phyloP scores from a whole-genome alignment of 2,888 invertebrate genomes.

The Hirudinaria manillensis region DNA sequence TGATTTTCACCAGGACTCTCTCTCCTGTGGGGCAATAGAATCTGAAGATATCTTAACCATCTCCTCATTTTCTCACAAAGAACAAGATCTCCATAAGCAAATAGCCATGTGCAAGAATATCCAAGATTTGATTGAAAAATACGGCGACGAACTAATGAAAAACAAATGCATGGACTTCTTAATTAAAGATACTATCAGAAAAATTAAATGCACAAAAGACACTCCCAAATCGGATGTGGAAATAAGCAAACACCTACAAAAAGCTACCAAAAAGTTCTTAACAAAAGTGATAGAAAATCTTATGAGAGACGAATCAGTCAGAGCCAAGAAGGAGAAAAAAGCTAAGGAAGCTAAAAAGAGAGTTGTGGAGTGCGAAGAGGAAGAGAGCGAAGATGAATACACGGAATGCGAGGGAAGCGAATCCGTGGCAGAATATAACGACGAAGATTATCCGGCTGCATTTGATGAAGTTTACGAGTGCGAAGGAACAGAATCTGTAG shows the following conservation, averaged over 20 bases:
- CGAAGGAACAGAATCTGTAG: not conserved
- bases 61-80: not conserved
- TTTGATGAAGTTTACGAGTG: not conserved
- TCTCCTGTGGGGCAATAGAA: slow-evolving; percentile 23
- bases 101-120: slow-evolving; percentile 25
- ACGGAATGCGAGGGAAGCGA: not conserved
- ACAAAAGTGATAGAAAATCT: slow-evolving; percentile 26
- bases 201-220: slow-evolving; percentile 29
- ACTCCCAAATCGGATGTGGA: slow-evolving; percentile 24
- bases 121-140: slow-evolving; percentile 22
- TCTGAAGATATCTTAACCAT: slow-evolving; percentile 19
- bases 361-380: not conserved
- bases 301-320: not conserved
- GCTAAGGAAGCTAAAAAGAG: too few relatives aligned
- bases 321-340: too few relatives aligned
- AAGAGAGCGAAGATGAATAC: not conserved
- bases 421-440: too few relatives aligned
- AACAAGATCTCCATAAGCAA: not conserved
- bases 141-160: slow-evolving; percentile 22
- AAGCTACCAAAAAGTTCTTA: slow-evolving; percentile 21
- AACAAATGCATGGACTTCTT: slow-evolving; percentile 24
- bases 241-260: slow-evolving; percentile 14
- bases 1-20: slow-evolving; percentile 13
- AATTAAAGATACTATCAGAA: slow-evolving; percentile 21
- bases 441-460: too few relatives aligned